phyloP scores from a whole-genome alignment of 2,113 vertebrate species.

The zebrafish (Danio rerio) region DNA sequence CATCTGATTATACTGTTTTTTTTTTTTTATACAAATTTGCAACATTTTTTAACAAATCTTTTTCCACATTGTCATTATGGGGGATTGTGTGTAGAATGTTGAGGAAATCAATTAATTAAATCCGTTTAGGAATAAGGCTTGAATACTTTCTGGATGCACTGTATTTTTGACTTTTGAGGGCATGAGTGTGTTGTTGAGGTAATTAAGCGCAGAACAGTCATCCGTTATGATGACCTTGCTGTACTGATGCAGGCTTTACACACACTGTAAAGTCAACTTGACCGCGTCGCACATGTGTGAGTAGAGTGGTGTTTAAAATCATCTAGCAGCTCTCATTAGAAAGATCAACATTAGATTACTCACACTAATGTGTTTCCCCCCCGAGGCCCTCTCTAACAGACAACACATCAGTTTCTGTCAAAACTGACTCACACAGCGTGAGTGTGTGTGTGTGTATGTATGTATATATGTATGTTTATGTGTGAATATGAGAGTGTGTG shows the following conservation, averaged over 20 bases:
- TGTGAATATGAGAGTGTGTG: no score
- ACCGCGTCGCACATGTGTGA: conserved; percentile 47
- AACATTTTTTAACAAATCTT: no score
- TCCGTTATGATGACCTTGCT: conserved; percentile 53
- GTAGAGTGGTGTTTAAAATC: conserved; percentile 67
- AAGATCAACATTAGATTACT: conserved; percentile 77
- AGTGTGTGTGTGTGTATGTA: neutral
- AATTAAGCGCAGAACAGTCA: conserved; percentile 45
- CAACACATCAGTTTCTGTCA: conserved; percentile 76
- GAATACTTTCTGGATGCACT: neutral
- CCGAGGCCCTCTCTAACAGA: conserved; percentile 64
- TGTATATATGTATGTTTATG: no score
- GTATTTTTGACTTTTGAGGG: conserved; percentile 20
- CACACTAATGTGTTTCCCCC: conserved; percentile 69
- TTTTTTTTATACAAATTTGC: no score
- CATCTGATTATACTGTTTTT: no score
- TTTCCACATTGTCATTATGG: no score
- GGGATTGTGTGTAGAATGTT: no score
- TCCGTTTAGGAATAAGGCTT: no score
- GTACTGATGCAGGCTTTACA: conserved; percentile 38
- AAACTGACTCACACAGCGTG: conserved; percentile 73
- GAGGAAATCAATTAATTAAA: no score
- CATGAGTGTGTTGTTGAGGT: conserved; percentile 27
- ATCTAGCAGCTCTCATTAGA: conserved; percentile 73
- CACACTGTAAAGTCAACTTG: conserved; percentile 58